phyloP scores from a whole-genome alignment of 1,140 invertebrate genomes.

The Protaetia brevitarsis region DNA sequence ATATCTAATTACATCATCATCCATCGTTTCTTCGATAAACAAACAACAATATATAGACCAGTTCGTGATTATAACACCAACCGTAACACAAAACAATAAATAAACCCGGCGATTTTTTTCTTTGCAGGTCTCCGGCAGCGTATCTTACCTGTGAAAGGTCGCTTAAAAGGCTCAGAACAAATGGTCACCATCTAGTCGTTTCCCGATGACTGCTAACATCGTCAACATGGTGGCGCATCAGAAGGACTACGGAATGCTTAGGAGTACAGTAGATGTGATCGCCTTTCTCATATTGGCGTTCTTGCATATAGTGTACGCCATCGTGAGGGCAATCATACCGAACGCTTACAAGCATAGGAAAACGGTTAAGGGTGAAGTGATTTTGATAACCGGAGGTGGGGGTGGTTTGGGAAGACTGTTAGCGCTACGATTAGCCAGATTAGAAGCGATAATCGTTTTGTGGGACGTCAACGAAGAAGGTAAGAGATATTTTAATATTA shows the following conservation, averaged over 20 bases:
- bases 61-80: too few relatives aligned
- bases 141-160: too few relatives aligned
- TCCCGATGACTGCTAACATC: too few relatives aligned
- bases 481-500: too few relatives aligned
- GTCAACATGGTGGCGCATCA: constrained; percentile 26
- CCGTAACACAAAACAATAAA: too few relatives aligned
- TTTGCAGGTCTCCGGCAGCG: too few relatives aligned
- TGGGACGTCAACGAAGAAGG: constrained; percentile 90
- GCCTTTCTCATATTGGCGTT: constrained; percentile 59
- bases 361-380: constrained; percentile 68
- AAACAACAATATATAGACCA: too few relatives aligned
- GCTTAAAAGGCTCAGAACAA: too few relatives aligned
- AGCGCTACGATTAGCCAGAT: constrained; percentile 71
- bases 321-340: constrained; percentile 49
- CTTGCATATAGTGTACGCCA: constrained; percentile 48
- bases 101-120: too few relatives aligned
- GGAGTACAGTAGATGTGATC: constrained; percentile 58
- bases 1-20: too few relatives aligned
- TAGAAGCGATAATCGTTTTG: constrained; percentile 76
- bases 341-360: constrained; percentile 52
- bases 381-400: constrained; percentile 85
- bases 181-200: too few relatives aligned
- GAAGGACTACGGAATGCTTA: constrained; percentile 42
- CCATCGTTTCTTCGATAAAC: too few relatives aligned
- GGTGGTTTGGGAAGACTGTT: constrained; percentile 85